Base-by-base conservation (phyloP, 2,888 invertebrate species). In the Gnatocerus cornutus region DNA sequence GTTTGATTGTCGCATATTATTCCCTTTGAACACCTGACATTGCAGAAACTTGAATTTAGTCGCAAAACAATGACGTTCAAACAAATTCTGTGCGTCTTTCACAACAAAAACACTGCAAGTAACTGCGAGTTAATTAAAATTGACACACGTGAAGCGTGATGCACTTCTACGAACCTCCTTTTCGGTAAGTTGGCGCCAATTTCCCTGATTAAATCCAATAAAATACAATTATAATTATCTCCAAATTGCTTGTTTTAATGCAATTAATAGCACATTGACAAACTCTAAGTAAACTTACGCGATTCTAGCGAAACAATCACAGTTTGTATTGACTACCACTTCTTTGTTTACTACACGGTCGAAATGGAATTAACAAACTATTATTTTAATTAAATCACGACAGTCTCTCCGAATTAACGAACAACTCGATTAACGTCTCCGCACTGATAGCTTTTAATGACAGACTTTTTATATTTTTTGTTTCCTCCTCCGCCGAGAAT, bases 191-290 rank as follows among this genome's bases (percentile, higher is more conserved):
- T 27, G 14, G 21, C 45, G 52, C 67, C 77, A 74, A 79, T 77
- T 79, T 77, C 71, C 74, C 77, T 79, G 78, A 81, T 80, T 81
- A 79, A 81, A 79, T 79, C 79, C 77, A 77, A 80, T 80, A 79
- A 74, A 71, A 74, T 74, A 77, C 79, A 78, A 80, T 80, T 77
- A 75, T 77, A 77, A 78, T 78, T 78, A 80, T 77, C 76, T 77
- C 72, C 71, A 77, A 81, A 82, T 81, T 77, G 79, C 79, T 80
- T 80, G 79, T 80, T 79, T 78, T 77, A 79, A 81, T 78, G 77
- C 79, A 78, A 80, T 81, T 80, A 79, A 75, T 72, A 74, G 74
- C 75, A 77, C 74, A 77, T 77, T 74, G 75, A 77, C 75, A 78
- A 71, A 41, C 41, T 41, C 41, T 12, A 7, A 70, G 76, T 76